Evolutionary conservation across 2,113 vertebrate species (phyloP).

Genomic region (Budorcas taxicolor): DNA sequence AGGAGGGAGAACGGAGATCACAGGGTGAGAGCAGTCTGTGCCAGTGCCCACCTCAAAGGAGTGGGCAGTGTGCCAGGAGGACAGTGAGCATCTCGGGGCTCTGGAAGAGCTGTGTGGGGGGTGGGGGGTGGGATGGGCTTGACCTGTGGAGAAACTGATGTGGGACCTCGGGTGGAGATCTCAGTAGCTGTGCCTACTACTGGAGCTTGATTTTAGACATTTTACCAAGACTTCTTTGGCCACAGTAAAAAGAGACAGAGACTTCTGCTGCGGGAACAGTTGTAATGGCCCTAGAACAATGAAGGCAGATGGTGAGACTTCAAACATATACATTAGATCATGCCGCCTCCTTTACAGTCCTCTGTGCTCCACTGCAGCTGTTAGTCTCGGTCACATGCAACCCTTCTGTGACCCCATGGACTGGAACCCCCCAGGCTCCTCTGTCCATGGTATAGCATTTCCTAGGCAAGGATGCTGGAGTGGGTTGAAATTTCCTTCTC

Average conservation of each 20-base stretch:
- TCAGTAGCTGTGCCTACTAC: background rate
- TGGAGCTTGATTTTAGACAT: background rate
- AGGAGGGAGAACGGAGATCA: background rate
- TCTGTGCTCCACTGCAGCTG: background rate
- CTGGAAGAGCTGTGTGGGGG: fast-evolving
- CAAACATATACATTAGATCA: background rate
- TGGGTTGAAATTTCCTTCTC: background rate
- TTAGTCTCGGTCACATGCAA: background rate
- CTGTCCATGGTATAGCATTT: background rate
- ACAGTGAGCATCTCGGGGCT: background rate
- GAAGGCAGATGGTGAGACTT: background rate
- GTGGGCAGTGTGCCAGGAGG: too few species aligned
- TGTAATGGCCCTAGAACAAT: background rate
- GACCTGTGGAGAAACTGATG: fast-evolving
- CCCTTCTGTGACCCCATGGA: background rate
- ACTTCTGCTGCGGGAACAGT: too few species aligned
- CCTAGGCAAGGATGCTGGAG: background rate
- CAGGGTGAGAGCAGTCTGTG: background rate
- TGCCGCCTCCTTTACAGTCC: background rate
- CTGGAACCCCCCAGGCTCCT: background rate
- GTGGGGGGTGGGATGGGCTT: fast-evolving
- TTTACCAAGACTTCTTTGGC: background rate
- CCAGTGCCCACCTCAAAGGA: background rate
- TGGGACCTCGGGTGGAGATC: too few species aligned
- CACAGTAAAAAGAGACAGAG: background rate